phyloP scores from a whole-genome alignment of 2,113 vertebrate genomes.

The Tichodroma muraria region DNA sequence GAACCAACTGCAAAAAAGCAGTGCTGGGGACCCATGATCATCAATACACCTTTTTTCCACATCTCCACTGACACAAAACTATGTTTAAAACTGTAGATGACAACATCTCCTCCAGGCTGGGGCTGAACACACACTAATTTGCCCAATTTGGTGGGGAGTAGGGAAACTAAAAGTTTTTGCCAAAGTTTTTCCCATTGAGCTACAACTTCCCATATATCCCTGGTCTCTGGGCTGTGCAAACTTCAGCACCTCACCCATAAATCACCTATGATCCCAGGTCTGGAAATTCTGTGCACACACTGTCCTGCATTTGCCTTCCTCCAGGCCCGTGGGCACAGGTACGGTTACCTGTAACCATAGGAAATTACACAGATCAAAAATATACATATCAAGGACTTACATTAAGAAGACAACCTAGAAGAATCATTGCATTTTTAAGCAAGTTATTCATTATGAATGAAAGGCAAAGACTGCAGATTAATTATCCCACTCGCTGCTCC shows the following conservation, averaged over 20 bases:
- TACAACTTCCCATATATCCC: rapidly evolving
- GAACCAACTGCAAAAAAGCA: not conserved
- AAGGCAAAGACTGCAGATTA: constrained; percentile 39
- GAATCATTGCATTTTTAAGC: not conserved
- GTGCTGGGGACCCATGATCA: not conserved
- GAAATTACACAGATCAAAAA: not conserved
- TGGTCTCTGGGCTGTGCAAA: not conserved
- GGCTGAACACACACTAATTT: not conserved
- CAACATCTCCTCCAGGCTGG: not conserved
- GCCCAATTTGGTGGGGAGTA: not conserved
- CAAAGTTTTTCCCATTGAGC: not conserved
- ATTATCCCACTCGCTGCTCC: constrained; percentile 18
- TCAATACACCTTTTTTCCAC: not conserved
- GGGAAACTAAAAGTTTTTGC: not conserved
- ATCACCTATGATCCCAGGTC: not conserved
- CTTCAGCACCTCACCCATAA: not conserved
- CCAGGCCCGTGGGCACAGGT: not conserved
- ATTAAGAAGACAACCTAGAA: not conserved
- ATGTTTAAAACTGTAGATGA: not conserved
- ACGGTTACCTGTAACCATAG: not conserved
- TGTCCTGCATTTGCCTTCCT: not conserved
- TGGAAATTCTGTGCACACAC: not conserved
- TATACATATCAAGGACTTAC: not conserved
- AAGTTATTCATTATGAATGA: constrained; percentile 23
- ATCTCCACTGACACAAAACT: not conserved